A percentile compares a stretch with the other conserved stretches of the same genome.
Evolutionary conservation across 1,140 invertebrate species (phyloP).

Genomic region (Bombus pascuorum): DNA sequence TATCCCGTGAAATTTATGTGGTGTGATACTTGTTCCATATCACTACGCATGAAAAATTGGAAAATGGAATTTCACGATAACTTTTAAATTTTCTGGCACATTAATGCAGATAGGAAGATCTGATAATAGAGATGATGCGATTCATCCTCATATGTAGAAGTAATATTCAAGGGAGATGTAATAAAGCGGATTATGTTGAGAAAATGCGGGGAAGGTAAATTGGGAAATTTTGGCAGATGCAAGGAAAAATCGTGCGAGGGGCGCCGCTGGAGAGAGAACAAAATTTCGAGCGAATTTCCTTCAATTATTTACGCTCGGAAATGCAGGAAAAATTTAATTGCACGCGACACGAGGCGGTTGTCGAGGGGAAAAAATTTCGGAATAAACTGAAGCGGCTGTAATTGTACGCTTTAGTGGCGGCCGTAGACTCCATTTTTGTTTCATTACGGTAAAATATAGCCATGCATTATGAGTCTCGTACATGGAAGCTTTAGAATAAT

Average conservation of each 20-base stretch:
- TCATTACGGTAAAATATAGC: slow-evolving; percentile 16
- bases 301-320: slow-evolving; percentile 14
- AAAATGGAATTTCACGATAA: too few species aligned
- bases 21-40: too few species aligned
- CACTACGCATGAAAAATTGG: too few species aligned
- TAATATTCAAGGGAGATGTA: background rate
- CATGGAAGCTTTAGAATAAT: background rate
- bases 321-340: slow-evolving; percentile 30
- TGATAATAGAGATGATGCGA: background rate
- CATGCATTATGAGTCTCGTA: background rate
- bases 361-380: background rate
- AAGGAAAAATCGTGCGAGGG: background rate
- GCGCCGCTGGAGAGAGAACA: background rate
- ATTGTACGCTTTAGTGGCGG: slow-evolving; percentile 20
- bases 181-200: background rate
- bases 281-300: background rate
- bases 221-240: background rate
- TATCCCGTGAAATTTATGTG: too few species aligned
- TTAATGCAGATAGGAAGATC: background rate
- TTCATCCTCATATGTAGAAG: background rate
- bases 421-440: slow-evolving; percentile 14
- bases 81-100: too few species aligned
- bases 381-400: slow-evolving; percentile 26
- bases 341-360: background rate
- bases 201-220: background rate